These are phyloP conservation scores for Eilema caniola DNA, from an alignment of 2,888 invertebrate genomes.

Conservation along the genomic window DNA sequence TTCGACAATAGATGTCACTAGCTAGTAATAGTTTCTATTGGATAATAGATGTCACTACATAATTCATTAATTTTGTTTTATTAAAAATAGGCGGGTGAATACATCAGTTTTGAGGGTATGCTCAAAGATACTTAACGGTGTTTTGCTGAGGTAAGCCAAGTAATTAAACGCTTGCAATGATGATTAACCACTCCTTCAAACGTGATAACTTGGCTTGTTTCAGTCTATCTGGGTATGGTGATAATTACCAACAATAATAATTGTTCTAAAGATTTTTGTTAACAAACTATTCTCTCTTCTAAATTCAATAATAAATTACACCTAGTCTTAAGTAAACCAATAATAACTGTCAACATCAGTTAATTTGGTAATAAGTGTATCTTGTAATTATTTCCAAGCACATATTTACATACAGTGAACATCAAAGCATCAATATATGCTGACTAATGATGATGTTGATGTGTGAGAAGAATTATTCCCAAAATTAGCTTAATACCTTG, in stretches of 20 bases:
- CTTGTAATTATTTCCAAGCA: too few relatives aligned
- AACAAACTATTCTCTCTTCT: neutral
- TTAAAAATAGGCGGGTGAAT: slow-evolving; percentile 61
- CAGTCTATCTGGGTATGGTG: slow-evolving; percentile 3
- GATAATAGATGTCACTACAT: slow-evolving; percentile 23
- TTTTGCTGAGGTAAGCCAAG: slow-evolving; percentile 72
- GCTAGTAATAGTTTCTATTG: slow-evolving; percentile 1
- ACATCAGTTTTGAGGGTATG: slow-evolving; percentile 67
- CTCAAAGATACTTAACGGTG: slow-evolving; percentile 67
- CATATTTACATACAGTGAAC: too few relatives aligned
- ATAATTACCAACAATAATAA: too few relatives aligned
- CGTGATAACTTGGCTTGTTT: slow-evolving; percentile 59
- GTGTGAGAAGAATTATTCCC: too few relatives aligned
- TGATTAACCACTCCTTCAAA: slow-evolving; percentile 18
- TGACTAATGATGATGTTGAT: too few relatives aligned
- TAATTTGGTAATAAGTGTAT: too few relatives aligned
- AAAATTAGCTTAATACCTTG: too few relatives aligned
- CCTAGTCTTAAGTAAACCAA: too few relatives aligned
- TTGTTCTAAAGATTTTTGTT: neutral
- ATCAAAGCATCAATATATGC: too few relatives aligned
- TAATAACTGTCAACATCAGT: too few relatives aligned
- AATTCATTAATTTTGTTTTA: slow-evolving; percentile 14
- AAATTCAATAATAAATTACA: too few relatives aligned
- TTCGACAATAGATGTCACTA: slow-evolving; percentile 8
- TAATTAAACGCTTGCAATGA: slow-evolving; percentile 17